These are phyloP conservation scores for Oscheius sp. DNA, from an alignment of 2,888 invertebrate genomes.

Conservation along the genomic window DNA sequence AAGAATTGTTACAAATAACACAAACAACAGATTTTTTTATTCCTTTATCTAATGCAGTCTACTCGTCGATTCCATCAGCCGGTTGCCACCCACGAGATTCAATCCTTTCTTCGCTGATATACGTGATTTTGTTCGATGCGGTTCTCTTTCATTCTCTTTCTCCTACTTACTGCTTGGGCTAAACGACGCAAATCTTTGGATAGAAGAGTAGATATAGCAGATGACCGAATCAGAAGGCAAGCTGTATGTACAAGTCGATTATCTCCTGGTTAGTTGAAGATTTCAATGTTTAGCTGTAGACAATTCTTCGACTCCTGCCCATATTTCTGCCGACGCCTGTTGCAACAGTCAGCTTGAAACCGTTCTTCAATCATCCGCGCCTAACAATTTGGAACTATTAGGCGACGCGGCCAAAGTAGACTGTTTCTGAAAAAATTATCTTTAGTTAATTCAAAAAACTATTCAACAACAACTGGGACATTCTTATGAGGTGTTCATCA, in stretches of 20 bases:
- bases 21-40: no score
- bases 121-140: background rate
- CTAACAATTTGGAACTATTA: background rate
- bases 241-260: background rate
- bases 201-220: background rate
- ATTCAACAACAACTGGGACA: slow-evolving; percentile 41
- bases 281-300: background rate
- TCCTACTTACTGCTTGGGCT: no score
- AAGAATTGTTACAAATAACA: no score
- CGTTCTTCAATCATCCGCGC: background rate
- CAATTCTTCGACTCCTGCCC: background rate
- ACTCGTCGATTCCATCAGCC: no score
- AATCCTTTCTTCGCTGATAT: no score
- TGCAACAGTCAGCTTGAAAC: background rate
- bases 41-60: no score
- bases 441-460: slow-evolving; percentile 40
- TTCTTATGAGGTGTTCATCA: slow-evolving; percentile 44
- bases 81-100: no score
- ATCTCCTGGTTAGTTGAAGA: background rate
- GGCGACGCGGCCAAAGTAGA: slow-evolving; percentile 5
- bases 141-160: background rate
- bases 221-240: background rate
- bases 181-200: background rate
- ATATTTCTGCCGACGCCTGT: background rate
- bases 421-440: background rate